Evolutionary conservation across 2,888 invertebrate species (phyloP).

Genomic region (Polymixis lichenea): DNA sequence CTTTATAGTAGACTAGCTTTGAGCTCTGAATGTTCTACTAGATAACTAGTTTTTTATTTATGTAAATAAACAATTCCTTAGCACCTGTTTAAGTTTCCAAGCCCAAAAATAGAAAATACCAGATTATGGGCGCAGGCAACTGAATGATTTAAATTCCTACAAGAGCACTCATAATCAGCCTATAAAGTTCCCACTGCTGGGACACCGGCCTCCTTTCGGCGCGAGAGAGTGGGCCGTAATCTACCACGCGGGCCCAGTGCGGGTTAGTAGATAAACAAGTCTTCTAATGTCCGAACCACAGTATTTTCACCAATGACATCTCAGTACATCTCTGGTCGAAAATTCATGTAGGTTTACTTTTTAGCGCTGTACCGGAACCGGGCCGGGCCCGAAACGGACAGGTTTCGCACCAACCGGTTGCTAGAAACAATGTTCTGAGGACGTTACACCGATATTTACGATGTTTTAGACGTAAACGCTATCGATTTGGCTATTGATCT

Average conservation of each 20-base stretch:
- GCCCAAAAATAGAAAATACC: conserved; percentile 24
- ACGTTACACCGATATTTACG: conserved; percentile 55
- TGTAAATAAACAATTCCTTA: background rate
- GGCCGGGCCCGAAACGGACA: conserved; percentile 64
- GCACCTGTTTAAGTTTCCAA: conserved; percentile 27
- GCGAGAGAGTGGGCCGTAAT: too few species aligned
- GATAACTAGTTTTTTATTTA: conserved; percentile 23
- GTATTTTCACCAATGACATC: conserved; percentile 5
- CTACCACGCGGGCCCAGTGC: too few species aligned
- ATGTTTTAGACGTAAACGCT: conserved; percentile 23
- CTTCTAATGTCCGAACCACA: background rate
- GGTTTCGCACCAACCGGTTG: conserved; percentile 73
- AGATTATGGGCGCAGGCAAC: background rate
- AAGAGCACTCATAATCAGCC: background rate
- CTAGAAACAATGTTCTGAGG: conserved; percentile 71
- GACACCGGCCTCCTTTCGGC: too few species aligned
- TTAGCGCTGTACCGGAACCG: conserved; percentile 62
- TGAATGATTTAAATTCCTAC: conserved; percentile 22
- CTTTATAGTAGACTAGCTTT: conserved; percentile 19
- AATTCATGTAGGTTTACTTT: conserved; percentile 41
- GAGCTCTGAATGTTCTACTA: conserved; percentile 22
- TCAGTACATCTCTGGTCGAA: conserved; percentile 30
- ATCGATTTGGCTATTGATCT: conserved; percentile 22
- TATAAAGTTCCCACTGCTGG: too few species aligned
- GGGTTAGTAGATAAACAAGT: background rate